These are phyloP conservation scores for Resseliella maxima DNA, from an alignment of 2,888 invertebrate species.

Conservation along the genomic window DNA sequence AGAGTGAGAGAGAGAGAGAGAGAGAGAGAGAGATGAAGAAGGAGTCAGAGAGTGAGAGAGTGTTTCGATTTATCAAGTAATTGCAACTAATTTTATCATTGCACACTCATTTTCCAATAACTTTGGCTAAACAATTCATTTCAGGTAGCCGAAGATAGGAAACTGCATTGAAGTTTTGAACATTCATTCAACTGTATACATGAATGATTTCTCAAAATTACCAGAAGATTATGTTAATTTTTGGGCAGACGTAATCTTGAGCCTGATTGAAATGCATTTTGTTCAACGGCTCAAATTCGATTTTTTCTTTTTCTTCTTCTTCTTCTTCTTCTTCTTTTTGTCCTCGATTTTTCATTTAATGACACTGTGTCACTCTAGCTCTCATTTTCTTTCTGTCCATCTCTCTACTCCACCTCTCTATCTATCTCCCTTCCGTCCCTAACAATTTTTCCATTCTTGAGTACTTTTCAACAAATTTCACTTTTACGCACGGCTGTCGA, in stretches of 20 bases:
- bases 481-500: background rate
- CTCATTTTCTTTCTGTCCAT: too few species aligned
- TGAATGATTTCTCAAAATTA: constrained; percentile 20
- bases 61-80: background rate
- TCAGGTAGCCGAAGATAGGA: too few species aligned
- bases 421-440: too few species aligned
- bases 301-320: background rate
- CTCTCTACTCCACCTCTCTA: too few species aligned
- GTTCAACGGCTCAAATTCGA: background rate
- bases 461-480: background rate
- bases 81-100: background rate
- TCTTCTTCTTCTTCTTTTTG: background rate
- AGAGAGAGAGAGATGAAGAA: background rate
- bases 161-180: background rate
- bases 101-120: background rate
- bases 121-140: background rate
- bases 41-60: background rate
- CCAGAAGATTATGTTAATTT: constrained; percentile 40
- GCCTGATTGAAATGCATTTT: background rate
- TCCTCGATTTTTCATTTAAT: too few species aligned
- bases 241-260: background rate
- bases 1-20: too few species aligned
- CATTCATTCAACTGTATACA: background rate
- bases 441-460: too few species aligned
- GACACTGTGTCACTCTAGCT: too few species aligned